Base-by-base conservation (phyloP, 2,113 vertebrate species). In the Nothocercus julius region DNA sequence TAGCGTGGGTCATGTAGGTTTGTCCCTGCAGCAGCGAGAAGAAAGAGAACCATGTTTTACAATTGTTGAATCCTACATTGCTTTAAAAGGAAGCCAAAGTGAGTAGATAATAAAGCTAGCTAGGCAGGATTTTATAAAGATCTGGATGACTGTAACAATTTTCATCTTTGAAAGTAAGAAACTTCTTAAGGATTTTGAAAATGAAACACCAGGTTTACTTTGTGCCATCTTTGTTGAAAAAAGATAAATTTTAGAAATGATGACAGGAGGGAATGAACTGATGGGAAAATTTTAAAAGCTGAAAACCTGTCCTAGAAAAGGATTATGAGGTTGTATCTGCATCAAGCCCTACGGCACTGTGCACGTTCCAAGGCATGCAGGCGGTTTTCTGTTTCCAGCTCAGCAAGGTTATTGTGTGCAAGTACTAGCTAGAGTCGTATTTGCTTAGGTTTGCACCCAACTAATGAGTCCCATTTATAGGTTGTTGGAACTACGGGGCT, bases 161-260 rank as follows among this genome's bases (percentile, higher is more conserved):
- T 53, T 91, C 13, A 68, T 88, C 19, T 75, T 91, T 68, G 56
- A 79, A 72, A 36, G n/a, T 7, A 25, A 75, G 36, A 76, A 91
- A 76, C 73, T 86, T 88, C 22, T 13, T 40, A 54, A 84, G 28
- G 66, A 53, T 81, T 86, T 89, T 36, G 64, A 73, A 85, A 92
- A 64, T 22, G 11, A 81, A 87, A 75, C 47, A 76, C 45, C 62
- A 49, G 44, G 90, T 92, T 90, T 75, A 61, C n/a, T 88, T 94
- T 30, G 32, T 38, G 38, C 68, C 42, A 67, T 66, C 77, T 86
- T 72, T 0, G 0, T 89, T 89, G 90, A 64, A 77, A 73, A 79
- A 56, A 61, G 32, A 36, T 3, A 3, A 45, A 14, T 82, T 82
- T 87, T 13, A n/a, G 58, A 89, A 64, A 25, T 73, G 47, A 34